Percentiles rank a stretch among this genome's conserved stretches.
phyloP scores from a whole-genome alignment of 2,797 vertebrate genomes.

The Molossus alvarezi region DNA sequence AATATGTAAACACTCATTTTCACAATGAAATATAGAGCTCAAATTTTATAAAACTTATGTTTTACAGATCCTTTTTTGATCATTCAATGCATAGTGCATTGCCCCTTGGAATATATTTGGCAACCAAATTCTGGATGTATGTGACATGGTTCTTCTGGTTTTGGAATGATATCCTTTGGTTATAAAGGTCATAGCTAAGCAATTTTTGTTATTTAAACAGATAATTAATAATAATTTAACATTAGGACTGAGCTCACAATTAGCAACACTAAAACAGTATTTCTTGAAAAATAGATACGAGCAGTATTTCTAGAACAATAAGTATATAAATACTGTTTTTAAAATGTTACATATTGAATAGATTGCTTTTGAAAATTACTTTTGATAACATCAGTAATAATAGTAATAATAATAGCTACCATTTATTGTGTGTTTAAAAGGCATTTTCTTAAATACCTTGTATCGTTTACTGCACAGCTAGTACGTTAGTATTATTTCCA shows the following conservation, averaged over 20 bases:
- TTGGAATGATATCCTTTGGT: slow-evolving; percentile 99
- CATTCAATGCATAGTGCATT: slow-evolving; percentile 99
- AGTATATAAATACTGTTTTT: background rate
- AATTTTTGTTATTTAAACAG: slow-evolving; percentile 46
- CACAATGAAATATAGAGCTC: slow-evolving; percentile 43
- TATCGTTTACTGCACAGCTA: background rate
- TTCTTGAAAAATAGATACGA: slow-evolving; percentile 43
- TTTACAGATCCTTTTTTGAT: slow-evolving; percentile 97
- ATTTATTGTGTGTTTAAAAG: slow-evolving; percentile 51
- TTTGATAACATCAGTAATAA: slow-evolving; percentile 14
- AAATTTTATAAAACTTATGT: slow-evolving; percentile 73
- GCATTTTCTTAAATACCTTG: slow-evolving; percentile 30
- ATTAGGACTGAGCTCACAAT: background rate
- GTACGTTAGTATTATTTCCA: slow-evolving; percentile 38
- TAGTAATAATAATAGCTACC: background rate
- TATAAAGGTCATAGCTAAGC: slow-evolving; percentile 52
- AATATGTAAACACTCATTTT: slow-evolving; percentile 54
- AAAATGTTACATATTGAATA: slow-evolving; percentile 64
- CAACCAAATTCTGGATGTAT: slow-evolving; percentile 99
- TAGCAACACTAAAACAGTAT: background rate
- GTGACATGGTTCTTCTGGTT: slow-evolving; percentile 99
- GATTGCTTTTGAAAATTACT: slow-evolving; percentile 64
- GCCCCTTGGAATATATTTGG: slow-evolving; percentile 99
- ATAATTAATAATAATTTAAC: slow-evolving; percentile 63
- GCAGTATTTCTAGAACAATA: slow-evolving; percentile 47